Conservation (phyloP, 2,797 vertebrate species). For the Gymnothorax javanicus region DNA sequence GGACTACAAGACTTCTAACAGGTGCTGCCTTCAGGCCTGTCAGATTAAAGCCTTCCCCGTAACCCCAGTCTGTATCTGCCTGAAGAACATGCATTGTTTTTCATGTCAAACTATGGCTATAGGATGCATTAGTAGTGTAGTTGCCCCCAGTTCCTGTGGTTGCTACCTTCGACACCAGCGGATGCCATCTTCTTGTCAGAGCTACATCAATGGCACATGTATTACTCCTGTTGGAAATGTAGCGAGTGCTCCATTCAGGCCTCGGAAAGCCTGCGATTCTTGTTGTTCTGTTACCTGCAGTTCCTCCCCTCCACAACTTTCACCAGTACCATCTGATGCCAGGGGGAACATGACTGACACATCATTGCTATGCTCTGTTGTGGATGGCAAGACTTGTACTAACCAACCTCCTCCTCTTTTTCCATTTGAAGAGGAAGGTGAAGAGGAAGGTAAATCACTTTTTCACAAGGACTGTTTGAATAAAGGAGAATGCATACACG, state of each 20-base stretch:
- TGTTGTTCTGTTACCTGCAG: conserved; percentile 70
- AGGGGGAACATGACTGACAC: conserved; percentile 70
- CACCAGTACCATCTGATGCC: conserved; percentile 80
- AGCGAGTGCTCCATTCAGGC: conserved; percentile 54
- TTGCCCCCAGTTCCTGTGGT: conserved; percentile 68
- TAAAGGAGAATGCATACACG: conserved; percentile 36
- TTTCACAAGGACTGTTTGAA: conserved; percentile 43
- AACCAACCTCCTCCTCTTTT: conserved; percentile 80
- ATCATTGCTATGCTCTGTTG: conserved; percentile 55
- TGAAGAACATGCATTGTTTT: conserved; percentile 78
- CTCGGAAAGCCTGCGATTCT: conserved; percentile 59
- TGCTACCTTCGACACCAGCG: conserved; percentile 71
- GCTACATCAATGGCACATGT: conserved; percentile 55
- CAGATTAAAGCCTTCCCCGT: conserved; percentile 68
- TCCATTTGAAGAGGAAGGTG: conserved; percentile 72
- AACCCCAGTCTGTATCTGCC: conserved; percentile 69
- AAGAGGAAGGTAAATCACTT: conserved; percentile 55
- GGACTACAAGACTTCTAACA: conserved; percentile 71
- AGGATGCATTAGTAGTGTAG: conserved; percentile 70
- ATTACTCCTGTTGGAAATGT: conserved; percentile 54
- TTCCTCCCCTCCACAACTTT: conserved; percentile 86
- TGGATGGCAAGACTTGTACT: conserved; percentile 60
- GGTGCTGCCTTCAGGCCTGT: conserved; percentile 74
- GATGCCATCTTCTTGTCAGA: conserved; percentile 64
- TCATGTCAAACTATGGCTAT: conserved; percentile 78